A percentile compares a stretch with the other conserved stretches of the same genome.
phyloP scores from a whole-genome alignment of 2,113 vertebrate genomes.

The Nematolebias whitei region DNA sequence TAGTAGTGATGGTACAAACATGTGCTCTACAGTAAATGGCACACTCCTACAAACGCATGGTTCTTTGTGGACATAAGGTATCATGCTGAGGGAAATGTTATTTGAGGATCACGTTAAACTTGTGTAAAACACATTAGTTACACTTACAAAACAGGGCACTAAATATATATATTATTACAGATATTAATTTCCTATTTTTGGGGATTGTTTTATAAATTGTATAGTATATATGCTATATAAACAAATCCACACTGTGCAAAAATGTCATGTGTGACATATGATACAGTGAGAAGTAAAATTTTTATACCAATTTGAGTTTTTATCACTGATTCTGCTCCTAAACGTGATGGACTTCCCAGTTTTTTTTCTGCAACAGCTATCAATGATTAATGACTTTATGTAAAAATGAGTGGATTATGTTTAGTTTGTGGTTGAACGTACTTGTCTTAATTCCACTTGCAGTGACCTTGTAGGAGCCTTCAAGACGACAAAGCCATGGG shows the following conservation, averaged over 20 bases:
- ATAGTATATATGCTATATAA: neutral
- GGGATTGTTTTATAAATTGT: neutral
- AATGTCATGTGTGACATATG: no score
- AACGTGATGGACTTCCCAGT: neutral
- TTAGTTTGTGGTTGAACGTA: constrained; percentile 1
- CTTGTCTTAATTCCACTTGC: constrained; percentile 11
- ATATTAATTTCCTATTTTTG: neutral
- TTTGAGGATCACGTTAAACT: constrained; percentile 12
- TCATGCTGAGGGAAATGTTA: constrained; percentile 8
- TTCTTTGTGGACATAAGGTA: neutral
- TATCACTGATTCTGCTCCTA: neutral
- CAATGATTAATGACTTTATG: constrained; percentile 18
- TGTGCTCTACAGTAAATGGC: neutral
- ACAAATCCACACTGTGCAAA: neutral
- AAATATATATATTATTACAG: neutral
- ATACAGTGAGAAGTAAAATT: neutral
- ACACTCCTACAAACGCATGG: neutral
- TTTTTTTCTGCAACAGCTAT: neutral
- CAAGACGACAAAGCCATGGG: constrained; percentile 82
- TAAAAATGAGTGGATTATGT: neutral
- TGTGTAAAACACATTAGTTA: neutral
- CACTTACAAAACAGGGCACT: neutral
- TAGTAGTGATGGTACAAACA: neutral
- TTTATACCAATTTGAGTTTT: neutral
- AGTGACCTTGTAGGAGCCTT: constrained; percentile 45